phyloP scores from a whole-genome alignment of 2,888 invertebrate species.

The Eucera pruinosa region DNA sequence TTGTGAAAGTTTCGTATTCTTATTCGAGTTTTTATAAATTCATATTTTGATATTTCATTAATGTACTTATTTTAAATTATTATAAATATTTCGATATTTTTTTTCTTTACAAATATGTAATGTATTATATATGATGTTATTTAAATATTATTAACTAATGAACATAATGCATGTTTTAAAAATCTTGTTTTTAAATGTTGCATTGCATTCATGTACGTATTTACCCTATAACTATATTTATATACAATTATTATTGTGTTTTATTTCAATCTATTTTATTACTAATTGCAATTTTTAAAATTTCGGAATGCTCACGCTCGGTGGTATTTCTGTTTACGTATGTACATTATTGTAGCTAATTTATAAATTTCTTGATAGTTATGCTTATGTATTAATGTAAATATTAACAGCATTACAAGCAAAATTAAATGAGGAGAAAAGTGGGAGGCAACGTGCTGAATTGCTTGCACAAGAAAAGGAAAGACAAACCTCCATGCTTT shows the following conservation, averaged over 20 bases:
- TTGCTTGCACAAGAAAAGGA: slow-evolving; percentile 95
- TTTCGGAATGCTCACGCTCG: slow-evolving; percentile 56
- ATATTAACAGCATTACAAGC: slow-evolving; percentile 91
- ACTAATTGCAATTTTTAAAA: slow-evolving; percentile 43
- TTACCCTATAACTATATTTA: neutral
- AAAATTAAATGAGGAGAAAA: slow-evolving; percentile 96
- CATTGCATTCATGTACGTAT: slow-evolving; percentile 2
- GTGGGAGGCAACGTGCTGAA: slow-evolving; percentile 94
- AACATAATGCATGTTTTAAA: neutral
- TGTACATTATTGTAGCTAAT: slow-evolving; percentile 16
- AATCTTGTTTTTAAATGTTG: neutral
- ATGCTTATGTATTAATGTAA: slow-evolving; percentile 30
- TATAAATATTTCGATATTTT: neutral
- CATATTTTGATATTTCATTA: neutral
- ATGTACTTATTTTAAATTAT: neutral
- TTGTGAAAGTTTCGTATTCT: slow-evolving; percentile 47
- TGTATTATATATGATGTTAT: slow-evolving; percentile 1
- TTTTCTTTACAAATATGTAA: neutral
- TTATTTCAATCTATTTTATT: slow-evolving; percentile 6
- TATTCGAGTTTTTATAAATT: slow-evolving; percentile 67
- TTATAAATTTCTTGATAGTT: neutral
- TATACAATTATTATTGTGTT: slow-evolving; percentile 5
- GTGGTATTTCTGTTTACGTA: slow-evolving; percentile 63
- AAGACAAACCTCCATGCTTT: slow-evolving; percentile 96
- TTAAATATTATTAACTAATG: neutral